Evolutionary conservation across 2,113 vertebrate genomes (phyloP).

Genomic region (Myrmecophaga tridactyla): DNA sequence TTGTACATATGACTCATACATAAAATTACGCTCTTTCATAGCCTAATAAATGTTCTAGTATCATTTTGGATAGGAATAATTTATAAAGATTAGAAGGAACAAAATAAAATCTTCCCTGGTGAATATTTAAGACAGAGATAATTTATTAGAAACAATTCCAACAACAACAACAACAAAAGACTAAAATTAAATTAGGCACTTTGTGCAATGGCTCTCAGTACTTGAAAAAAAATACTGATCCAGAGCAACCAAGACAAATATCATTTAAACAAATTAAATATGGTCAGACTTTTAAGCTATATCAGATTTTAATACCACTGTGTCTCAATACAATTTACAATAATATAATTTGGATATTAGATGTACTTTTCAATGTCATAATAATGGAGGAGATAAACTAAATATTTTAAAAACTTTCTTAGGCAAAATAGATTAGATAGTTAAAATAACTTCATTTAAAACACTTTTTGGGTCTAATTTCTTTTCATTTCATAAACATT

Average conservation of each 20-base stretch:
- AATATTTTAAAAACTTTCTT: constrained; percentile 13
- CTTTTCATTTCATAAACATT: neutral
- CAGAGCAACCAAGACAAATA: neutral
- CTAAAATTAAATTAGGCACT: neutral
- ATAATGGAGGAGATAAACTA: constrained; percentile 26
- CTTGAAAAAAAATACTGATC: neutral
- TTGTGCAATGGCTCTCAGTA: neutral
- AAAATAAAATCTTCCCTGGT: neutral
- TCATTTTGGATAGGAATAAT: neutral
- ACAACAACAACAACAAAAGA: neutral
- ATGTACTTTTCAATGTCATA: neutral
- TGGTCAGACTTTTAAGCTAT: neutral
- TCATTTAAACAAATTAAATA: constrained; percentile 1
- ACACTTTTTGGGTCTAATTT: constrained; percentile 23
- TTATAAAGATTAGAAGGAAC: neutral
- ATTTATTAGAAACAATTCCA: neutral
- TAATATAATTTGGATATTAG: neutral
- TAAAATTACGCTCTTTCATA: neutral
- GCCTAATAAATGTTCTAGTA: neutral
- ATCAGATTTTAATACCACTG: neutral
- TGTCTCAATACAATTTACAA: neutral
- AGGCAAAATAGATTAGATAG: neutral
- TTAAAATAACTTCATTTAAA: neutral
- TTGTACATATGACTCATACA: neutral
- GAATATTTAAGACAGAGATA: neutral